These are phyloP conservation scores for Callyntrura guangdongensis DNA, from an alignment of 2,888 invertebrate species.

Conservation along the genomic window DNA sequence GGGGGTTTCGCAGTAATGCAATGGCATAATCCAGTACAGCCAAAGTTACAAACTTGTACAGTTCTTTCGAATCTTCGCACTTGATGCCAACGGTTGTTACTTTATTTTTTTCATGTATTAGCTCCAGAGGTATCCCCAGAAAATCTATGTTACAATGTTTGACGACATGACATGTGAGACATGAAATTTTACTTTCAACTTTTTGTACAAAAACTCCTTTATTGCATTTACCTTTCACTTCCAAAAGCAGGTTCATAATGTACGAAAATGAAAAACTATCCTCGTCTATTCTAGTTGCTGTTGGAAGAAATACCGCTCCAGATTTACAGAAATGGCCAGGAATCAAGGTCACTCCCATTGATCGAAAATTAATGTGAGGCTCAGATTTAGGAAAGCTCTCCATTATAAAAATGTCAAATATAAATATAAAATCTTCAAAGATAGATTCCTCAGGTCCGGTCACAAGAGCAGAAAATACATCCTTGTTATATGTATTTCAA, in stretches of 20 bases:
- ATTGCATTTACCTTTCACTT: constrained; percentile 66
- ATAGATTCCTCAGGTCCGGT: constrained; percentile 96
- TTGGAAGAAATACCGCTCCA: constrained; percentile 65
- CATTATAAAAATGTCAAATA: constrained; percentile 97
- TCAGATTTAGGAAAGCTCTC: constrained; percentile 96
- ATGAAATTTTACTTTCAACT: too few species aligned
- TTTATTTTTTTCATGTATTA: constrained; percentile 42
- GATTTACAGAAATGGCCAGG: constrained; percentile 63
- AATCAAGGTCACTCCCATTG: constrained; percentile 54
- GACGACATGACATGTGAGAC: too few species aligned
- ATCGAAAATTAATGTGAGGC: constrained; percentile 92
- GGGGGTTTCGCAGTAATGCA: constrained; percentile 59
- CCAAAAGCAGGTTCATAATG: constrained; percentile 63
- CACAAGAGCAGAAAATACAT: constrained; percentile 96
- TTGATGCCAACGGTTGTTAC: neutral
- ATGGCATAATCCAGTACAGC: constrained; percentile 53
- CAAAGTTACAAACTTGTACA: constrained; percentile 60
- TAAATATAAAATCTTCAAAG: constrained; percentile 97
- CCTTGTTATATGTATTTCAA: constrained; percentile 86
- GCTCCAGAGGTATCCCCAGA: constrained; percentile 54
- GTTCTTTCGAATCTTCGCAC: constrained; percentile 40
- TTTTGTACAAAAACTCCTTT: too few species aligned
- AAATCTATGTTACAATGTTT: constrained; percentile 44
- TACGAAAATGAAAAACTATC: constrained; percentile 51
- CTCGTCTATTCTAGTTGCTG: constrained; percentile 34